These are phyloP conservation scores for Ophonus ardosiacus DNA, from an alignment of 2,888 invertebrate genomes.

Conservation along the genomic window DNA sequence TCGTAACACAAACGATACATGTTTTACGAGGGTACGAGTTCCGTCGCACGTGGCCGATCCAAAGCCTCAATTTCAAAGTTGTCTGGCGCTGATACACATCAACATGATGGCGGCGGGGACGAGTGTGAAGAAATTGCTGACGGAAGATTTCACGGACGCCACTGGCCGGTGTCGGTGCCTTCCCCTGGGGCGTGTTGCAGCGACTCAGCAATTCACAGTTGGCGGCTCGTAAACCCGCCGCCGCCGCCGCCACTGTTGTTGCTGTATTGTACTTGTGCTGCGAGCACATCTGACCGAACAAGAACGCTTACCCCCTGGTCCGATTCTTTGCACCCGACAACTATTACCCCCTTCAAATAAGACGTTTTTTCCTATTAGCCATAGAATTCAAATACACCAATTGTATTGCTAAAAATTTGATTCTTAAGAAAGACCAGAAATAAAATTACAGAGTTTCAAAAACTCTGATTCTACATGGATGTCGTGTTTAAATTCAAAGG, in stretches of 20 bases:
- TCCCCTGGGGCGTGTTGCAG: conserved; percentile 29
- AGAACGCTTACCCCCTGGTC: too few relatives aligned
- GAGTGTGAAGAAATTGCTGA: conserved; percentile 28
- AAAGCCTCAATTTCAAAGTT: conserved; percentile 50
- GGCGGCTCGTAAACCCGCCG: conserved; percentile 30
- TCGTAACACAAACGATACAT: conserved; percentile 55
- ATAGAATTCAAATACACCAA: too few relatives aligned
- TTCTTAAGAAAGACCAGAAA: too few relatives aligned
- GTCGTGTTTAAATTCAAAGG: too few relatives aligned
- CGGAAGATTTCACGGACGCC: conserved; percentile 53
- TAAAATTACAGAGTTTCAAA: too few relatives aligned
- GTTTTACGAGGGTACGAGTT: conserved; percentile 31
- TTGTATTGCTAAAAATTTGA: too few relatives aligned
- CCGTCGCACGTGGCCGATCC: conserved; percentile 20
- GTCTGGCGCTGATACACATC: conserved; percentile 48
- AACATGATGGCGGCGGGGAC: not conserved
- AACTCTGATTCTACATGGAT: too few relatives aligned
- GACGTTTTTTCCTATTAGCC: too few relatives aligned
- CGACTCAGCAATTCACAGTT: conserved; percentile 43
- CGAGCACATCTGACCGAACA: not conserved
- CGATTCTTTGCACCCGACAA: too few relatives aligned
- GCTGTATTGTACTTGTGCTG: conserved; percentile 1
- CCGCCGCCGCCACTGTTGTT: not conserved
- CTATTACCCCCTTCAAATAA: too few relatives aligned
- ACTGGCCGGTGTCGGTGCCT: not conserved